Percentiles rank a stretch among this genome's conserved stretches.
phyloP scores from a whole-genome alignment of 2,888 invertebrate species.

The Mimas tiliae region DNA sequence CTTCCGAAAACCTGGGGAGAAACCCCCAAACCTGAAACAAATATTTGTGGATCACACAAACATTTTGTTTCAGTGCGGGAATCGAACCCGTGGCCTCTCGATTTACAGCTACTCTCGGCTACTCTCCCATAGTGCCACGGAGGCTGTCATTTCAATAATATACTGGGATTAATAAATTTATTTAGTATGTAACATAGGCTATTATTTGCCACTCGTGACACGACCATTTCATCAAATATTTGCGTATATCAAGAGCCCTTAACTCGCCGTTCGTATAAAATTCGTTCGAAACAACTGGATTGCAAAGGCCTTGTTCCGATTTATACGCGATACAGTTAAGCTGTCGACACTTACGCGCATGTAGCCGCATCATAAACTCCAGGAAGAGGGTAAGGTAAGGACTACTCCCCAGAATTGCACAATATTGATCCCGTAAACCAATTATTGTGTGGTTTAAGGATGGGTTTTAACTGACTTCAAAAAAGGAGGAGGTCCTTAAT shows the following conservation, averaged over 20 bases:
- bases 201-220: background rate
- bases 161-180: too few species aligned
- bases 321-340: background rate
- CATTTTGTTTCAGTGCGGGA: too few species aligned
- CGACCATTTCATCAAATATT: background rate
- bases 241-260: background rate
- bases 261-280: background rate
- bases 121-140: background rate
- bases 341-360: background rate
- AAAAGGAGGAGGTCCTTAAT: too few species aligned
- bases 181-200: background rate
- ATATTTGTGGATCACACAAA: too few species aligned
- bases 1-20: too few species aligned
- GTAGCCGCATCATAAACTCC: conserved; percentile 1
- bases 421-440: conserved; percentile 9
- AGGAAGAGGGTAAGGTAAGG: background rate
- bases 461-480: too few species aligned
- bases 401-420: background rate
- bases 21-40: too few species aligned
- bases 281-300: background rate
- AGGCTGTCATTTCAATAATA: background rate
- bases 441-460: too few species aligned
- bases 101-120: too few species aligned
- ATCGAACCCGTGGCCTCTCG: too few species aligned
- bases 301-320: background rate